Base-by-base conservation (phyloP, 2,113 vertebrate genomes). In the Calonectris borealis region DNA sequence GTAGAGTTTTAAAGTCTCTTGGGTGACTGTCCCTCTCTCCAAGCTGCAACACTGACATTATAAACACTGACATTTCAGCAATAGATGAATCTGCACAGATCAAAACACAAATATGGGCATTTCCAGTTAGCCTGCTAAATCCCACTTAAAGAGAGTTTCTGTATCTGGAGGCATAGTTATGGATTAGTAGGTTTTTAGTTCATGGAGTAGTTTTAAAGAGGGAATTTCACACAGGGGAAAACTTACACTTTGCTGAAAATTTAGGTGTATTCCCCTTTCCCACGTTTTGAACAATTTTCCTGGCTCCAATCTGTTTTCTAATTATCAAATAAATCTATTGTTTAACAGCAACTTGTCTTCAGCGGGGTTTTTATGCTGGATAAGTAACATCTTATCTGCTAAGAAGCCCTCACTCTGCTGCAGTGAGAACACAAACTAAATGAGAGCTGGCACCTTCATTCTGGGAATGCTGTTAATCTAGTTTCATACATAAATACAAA, bases 91-190 rank as follows among this genome's bases (percentile, higher is more conserved):
- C 48, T 80, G 38, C 16, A 29, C 22, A 90, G 68, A 96, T 93
- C 82, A 96, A 95, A 97, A 96, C 66, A 96, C 55, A 83, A 90
- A 95, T 89, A 94, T 58, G 31, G 68, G 12, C 40, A 86, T 90
- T 91, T 49, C 51, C 66, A 82, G 70, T 60, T 88, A 93, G 70
- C 34, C 52, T 76, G 62, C 68, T 55, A 96, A 92, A 93, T 65
- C 62, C 32, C 14, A 68, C 3, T 68, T 64, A 36, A 85, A 93
- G 55, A 51, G 8, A 49, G 80, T 57, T 95, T 64, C 72, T 94
- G 2, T 93, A 21, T 93, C 57, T 86, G 13, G 34, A 93, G 72
- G 73, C 70, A 75, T 21, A 77, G 44, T 27, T 29, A 5, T 55
- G 78, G 57, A 94, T 95, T 89, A 95, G 72, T 42, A 68, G 58